Base-by-base conservation (phyloP, 2,888 invertebrate genomes). In the Caenorhabditis sinica region DNA sequence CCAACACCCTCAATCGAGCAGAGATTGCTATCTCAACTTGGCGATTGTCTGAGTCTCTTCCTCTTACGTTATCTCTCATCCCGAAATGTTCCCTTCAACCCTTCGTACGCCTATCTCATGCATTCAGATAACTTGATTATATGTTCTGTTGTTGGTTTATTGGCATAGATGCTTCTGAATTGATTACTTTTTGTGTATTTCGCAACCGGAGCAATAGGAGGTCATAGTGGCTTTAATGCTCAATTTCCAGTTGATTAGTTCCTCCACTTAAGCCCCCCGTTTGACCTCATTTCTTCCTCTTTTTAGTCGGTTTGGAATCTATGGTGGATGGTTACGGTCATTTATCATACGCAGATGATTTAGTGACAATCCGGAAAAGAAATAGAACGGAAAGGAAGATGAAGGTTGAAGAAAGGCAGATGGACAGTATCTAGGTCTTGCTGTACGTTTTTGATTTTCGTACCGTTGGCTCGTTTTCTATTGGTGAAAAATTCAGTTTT, bases 321-420 rank as follows among this genome's bases (percentile, higher is more conserved):
- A 43, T 25, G 17, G 8, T 28, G 17, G n/a, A 40, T 45, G 72
- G 72, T 72, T 60, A 72, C 75, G 75, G 75, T 75, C 40, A 75
- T 75, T 75, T 75, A 75, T 75, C 75, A 66, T 66, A 20, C 30
- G 66, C 65, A 56, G 66, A 75, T 75, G 75, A 75, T 75, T 75
- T 75, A 75, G 66, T 75, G 75, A 75, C 74, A 65, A 63, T 68
- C 33, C 68, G 68, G 66, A 51, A 66, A 68, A 53, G 49, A 51
- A 68, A 20, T 68, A 40, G 61, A 61, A 30, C 60, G 60, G 60
- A 43, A 43, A 8, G n/a, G 63, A 36, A 33, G 43, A 15, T n/a
- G 20, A 49, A 20, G 49, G 20, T 49, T n/a, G 49, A 49, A 56
- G 23, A 56, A 25, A 33, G 49, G 33, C 28, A 49, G 49, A 49